Base-by-base conservation (phyloP, 2,113 vertebrate genomes). In the Toxotes chatareus region DNA sequence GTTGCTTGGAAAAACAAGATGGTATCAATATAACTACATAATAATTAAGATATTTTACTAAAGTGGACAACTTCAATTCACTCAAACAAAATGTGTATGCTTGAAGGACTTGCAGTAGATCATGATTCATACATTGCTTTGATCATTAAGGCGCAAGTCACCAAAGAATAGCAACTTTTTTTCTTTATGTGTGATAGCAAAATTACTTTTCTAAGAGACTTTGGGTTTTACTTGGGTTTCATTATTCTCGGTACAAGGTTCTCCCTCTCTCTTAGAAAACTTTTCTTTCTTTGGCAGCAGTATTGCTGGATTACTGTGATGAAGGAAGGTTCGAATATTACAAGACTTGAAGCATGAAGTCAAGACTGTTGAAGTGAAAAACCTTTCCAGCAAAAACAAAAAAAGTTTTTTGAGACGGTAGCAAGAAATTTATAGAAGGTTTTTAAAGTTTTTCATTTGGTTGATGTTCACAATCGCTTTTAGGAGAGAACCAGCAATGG, bases 91-190 rank as follows among this genome's bases (percentile, higher is more conserved):
- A 60, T 16, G 75, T 27, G 21, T n/a, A 44, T 55, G 13, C 13
- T 63, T 23, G 17, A 40, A 27, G 55, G 47, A 69, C 42, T 47
- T 21, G n/a, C 23, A 40, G 60, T 55, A 32, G 4, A 27, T 73
- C 31, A 47, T 59, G 42, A 80, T 46, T 64, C 8, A 67, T 17
- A 23, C 27, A 27, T 27, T 27, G 27, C 21, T 49, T 32, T 64
- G 11, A 46, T 36, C 51, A 46, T 40, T 2, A 56, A 16, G 38
- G 44, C 27, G 56, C 17, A 44, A 59, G 21, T 51, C 68, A 67
- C 83, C 77, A 88, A 87, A 90, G 78, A 87, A 79, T 71, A 56
- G 0, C 16, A 23, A 4, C 17, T 31, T 47, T 71, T 53, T 75
- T 76, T 12, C 32, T 68, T 73, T 34, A 56, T 19, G 23, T 21